Base-by-base conservation (phyloP, 2,113 vertebrate genomes). In the Suricata suricatta region DNA sequence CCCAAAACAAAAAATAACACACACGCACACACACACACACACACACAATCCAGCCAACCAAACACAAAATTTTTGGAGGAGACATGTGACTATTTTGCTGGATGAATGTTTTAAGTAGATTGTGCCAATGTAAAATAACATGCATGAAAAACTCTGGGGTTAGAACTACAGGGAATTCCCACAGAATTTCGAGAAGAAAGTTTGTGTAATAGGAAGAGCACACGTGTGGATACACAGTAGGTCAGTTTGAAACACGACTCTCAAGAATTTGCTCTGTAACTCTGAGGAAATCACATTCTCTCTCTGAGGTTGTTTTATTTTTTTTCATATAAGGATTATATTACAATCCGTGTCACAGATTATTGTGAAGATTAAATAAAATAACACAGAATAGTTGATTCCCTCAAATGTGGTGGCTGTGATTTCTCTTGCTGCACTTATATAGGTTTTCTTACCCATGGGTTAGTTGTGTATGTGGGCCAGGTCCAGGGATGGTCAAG, bases 361-460 rank as follows among this genome's bases (percentile, higher is more conserved):
- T 81, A n/a, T 57, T 90, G 23, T 68, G 79, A 87, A 95, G 84
- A 90, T 79, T 35, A 96, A 92, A 89, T 44, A 69, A 85, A 95
- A 92, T 69, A 87, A 83, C 25, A 50, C n/a, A 64, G 74, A 88
- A 21, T 41, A 25, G 47, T 50, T 80, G 44, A 3, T 33, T 72
- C 60, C 35, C 31, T 79, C 14, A 25, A 2, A 7, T 15, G 17
- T 17, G 6, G 21, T 50, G 25, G 19, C 14, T 35, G 7, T 88
- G 54, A 66, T 63, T 85, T 50, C n/a, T 77, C 7, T 71, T n/a
- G 13, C 7, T 31, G 41, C 9, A 38, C 14, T 84, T 8, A 47
- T 57, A 54, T 33, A 12, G 44, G 19, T 71, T 77, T 96, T 57
- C 50, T 90, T 64, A 50, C 41, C 15, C 7, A 35, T 41, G 41